These are phyloP conservation scores for Drosophila melanica DNA, from an alignment of 1,140 invertebrate genomes.

Conservation along the genomic window DNA sequence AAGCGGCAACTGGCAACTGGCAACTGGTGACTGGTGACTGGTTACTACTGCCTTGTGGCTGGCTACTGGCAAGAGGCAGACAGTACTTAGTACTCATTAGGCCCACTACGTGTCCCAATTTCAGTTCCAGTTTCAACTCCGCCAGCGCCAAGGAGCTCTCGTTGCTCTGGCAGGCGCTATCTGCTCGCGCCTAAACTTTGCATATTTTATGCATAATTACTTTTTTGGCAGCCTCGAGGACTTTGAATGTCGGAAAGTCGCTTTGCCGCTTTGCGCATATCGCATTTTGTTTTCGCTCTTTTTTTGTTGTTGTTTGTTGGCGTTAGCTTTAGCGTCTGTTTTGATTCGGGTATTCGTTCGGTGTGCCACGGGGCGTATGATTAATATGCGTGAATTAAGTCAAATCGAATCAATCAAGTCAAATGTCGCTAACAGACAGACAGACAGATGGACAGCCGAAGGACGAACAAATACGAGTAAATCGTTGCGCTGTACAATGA, in stretches of 20 bases:
- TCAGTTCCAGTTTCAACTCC: slow-evolving; percentile 21
- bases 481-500: slow-evolving; percentile 10
- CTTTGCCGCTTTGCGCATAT: slow-evolving; percentile 4
- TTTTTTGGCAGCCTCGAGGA: slow-evolving; percentile 55
- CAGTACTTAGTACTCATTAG: slow-evolving; percentile 50
- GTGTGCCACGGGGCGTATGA: slow-evolving; percentile 65
- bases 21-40: neutral
- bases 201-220: slow-evolving; percentile 70
- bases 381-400: slow-evolving; percentile 81
- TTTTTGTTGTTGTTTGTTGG: neutral
- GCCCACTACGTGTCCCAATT: slow-evolving; percentile 36
- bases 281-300: too few relatives aligned
- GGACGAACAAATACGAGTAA: slow-evolving; percentile 14
- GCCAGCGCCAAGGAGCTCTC: neutral
- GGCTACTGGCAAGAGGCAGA: neutral
- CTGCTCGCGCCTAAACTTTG: slow-evolving; percentile 6
- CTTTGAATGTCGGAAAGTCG: slow-evolving; percentile 42
- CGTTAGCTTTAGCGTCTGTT: slow-evolving; percentile 11
- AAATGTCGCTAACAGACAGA: slow-evolving; percentile 55
- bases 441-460: slow-evolving; percentile 15
- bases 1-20: slow-evolving; percentile 36
- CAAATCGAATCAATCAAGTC: slow-evolving; percentile 80
- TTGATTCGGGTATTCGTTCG: slow-evolving; percentile 45
- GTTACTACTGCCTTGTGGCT: too few relatives aligned
- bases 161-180: too few relatives aligned